Percentiles rank a stretch among this genome's conserved stretches.
Evolutionary conservation across 2,797 vertebrate genomes (phyloP).

Genomic region (Scyliorhinus canicula): DNA sequence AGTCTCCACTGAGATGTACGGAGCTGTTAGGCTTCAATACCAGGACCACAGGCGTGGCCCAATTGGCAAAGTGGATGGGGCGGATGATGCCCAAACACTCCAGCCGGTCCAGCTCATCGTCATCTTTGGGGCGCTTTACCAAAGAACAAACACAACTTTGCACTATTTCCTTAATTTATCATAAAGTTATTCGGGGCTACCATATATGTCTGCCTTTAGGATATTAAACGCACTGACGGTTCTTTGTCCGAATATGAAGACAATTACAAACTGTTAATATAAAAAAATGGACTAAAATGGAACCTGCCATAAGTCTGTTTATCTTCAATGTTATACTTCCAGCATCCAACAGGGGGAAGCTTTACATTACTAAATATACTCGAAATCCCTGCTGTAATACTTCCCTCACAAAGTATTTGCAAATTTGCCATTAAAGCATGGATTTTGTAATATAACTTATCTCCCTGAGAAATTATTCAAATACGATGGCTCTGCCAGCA

Average conservation of each 20-base stretch:
- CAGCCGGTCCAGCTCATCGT: no score
- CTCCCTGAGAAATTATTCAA: not conserved
- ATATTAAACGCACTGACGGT: not conserved
- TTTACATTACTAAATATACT: not conserved
- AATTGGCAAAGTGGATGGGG: no score
- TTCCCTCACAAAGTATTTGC: not conserved
- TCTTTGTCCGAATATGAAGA: not conserved
- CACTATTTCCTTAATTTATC: not conserved
- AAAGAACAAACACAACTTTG: not conserved
- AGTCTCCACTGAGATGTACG: no score
- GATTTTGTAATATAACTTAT: not conserved
- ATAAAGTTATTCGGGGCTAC: no score
- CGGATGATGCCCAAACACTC: no score
- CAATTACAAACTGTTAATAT: not conserved
- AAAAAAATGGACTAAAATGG: not conserved
- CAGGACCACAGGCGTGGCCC: no score
- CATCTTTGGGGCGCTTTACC: no score
- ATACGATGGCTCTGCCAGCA: not conserved
- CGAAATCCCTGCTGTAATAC: not conserved
- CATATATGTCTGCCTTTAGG: no score
- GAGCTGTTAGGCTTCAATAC: no score
- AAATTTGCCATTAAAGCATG: not conserved
- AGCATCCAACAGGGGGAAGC: constrained; percentile 16
- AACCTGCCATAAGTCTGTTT: not conserved
- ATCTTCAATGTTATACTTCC: not conserved